phyloP scores from a whole-genome alignment of 2,888 invertebrate species.

The Unio pictorum region DNA sequence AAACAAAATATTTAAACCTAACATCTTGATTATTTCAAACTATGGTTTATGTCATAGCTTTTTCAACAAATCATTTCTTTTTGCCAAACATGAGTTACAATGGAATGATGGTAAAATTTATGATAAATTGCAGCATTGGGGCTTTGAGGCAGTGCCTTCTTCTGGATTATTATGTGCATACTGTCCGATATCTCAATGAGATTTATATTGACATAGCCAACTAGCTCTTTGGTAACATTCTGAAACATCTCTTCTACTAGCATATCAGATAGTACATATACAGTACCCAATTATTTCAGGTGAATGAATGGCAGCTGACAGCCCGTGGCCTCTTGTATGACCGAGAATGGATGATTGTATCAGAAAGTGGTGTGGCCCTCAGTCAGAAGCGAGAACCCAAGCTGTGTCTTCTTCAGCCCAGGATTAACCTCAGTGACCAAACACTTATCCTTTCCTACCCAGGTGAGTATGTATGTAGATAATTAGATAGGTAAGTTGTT shows the following conservation, averaged over 20 bases:
- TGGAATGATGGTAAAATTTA: too few species aligned
- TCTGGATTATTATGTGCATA: too few species aligned
- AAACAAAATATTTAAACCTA: too few species aligned
- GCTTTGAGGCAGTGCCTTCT: too few species aligned
- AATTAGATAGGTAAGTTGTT: background rate
- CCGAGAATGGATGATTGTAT: constrained; percentile 94
- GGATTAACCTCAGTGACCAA: constrained; percentile 77
- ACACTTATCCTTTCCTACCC: constrained; percentile 57
- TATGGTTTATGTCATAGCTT: too few species aligned
- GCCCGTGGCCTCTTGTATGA: constrained; percentile 88
- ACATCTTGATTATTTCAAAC: too few species aligned
- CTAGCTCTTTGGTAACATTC: background rate
- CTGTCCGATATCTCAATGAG: too few species aligned
- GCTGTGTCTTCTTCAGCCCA: constrained; percentile 85
- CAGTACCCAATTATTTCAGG: constrained; percentile 66
- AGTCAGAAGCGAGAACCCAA: constrained; percentile 89
- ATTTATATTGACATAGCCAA: background rate
- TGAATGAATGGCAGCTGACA: constrained; percentile 82
- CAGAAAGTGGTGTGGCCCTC: constrained; percentile 84
- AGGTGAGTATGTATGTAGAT: constrained; percentile 38
- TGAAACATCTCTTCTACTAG: background rate
- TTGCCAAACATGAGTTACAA: too few species aligned
- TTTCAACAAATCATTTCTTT: too few species aligned
- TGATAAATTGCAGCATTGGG: too few species aligned
- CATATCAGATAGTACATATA: background rate